A percentile compares a stretch with the other conserved stretches of the same genome.
Evolutionary conservation across 2,797 vertebrate genomes (phyloP).

Genomic region (Balearica regulorum): DNA sequence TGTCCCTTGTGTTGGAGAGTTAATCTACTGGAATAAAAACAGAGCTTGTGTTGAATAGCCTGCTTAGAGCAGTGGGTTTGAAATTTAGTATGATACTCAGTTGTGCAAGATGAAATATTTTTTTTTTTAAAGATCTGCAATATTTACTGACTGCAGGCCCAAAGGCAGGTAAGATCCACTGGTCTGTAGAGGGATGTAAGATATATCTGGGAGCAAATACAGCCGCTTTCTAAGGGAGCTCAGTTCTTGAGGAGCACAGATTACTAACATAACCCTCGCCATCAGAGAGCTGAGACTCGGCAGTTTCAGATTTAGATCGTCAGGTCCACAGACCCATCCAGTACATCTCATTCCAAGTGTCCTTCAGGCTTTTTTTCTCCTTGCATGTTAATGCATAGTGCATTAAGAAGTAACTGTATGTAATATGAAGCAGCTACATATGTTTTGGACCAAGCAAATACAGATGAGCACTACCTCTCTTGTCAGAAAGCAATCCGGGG

Average conservation of each 20-base stretch:
- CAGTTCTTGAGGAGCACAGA: background rate
- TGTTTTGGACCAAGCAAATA: background rate
- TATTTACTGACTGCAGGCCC: background rate
- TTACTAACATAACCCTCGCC: background rate
- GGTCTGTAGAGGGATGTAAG: background rate
- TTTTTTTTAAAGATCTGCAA: background rate
- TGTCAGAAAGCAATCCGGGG: background rate
- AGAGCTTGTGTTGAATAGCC: background rate
- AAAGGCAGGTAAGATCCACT: background rate
- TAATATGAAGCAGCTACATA: background rate
- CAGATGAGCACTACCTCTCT: background rate
- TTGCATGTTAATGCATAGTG: background rate
- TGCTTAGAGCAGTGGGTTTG: background rate
- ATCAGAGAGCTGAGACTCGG: background rate
- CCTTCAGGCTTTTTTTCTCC: background rate
- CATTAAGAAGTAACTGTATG: background rate
- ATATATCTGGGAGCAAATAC: background rate
- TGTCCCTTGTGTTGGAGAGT: background rate
- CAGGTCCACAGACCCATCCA: background rate
- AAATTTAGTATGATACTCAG: background rate
- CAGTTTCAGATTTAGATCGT: background rate
- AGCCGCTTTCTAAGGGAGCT: background rate
- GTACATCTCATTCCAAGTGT: background rate
- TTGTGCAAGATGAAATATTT: background rate
- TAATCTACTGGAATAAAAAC: slow-evolving; percentile 41